Evolutionary conservation across 2,113 vertebrate genomes (phyloP).

Genomic region (Fukomys damarensis): DNA sequence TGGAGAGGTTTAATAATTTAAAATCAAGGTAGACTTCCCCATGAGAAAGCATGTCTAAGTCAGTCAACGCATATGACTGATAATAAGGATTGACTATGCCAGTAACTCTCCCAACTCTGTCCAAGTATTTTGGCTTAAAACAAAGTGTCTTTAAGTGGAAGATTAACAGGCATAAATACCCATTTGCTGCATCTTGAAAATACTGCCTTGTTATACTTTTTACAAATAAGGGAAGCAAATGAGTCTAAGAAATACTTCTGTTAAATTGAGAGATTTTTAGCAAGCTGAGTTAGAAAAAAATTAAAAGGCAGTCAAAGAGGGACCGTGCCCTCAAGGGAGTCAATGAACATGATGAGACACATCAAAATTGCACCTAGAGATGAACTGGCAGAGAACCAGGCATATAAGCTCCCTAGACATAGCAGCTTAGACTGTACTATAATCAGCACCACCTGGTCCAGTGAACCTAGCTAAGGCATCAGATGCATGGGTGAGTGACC

Average conservation of each 20-base stretch:
- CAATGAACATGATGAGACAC: neutral
- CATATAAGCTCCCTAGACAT: neutral
- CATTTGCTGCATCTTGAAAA: neutral
- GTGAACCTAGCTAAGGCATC: neutral
- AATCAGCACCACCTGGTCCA: neutral
- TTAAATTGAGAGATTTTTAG: neutral
- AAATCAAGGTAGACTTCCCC: neutral
- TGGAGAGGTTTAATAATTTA: neutral
- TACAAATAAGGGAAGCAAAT: neutral
- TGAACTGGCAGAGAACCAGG: neutral
- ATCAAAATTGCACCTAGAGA: neutral
- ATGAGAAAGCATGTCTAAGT: neutral
- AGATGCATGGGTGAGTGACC: neutral
- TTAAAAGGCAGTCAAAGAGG: neutral
- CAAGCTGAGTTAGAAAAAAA: neutral
- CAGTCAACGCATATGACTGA: neutral
- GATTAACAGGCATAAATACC: neutral
- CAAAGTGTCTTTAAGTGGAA: neutral
- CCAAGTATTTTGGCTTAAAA: neutral
- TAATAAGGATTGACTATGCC: neutral
- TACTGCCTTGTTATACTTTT: neutral
- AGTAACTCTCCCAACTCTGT: neutral
- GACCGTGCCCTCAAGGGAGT: neutral
- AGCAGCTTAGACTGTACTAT: neutral
- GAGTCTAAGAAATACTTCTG: neutral